Evolutionary conservation across 2,797 vertebrate genomes (phyloP), one percentile per base, ranked within the genome.

Genomic region (Pampus argenteus): DNA sequence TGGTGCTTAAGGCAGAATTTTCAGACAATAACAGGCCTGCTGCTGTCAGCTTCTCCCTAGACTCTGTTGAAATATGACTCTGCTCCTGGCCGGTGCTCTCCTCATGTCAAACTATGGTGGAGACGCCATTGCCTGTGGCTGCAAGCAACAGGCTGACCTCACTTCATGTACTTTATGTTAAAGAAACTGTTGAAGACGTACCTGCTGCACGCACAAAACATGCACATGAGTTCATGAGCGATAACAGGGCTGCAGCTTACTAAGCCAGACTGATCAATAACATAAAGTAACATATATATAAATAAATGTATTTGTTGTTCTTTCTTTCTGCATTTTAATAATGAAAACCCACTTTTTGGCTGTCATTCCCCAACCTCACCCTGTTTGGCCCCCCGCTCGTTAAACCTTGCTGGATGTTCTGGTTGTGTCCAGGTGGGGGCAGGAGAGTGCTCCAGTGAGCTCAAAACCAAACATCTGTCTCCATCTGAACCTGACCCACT

Each of bases 391-490:
- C 17, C 57, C 17, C 34, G 29, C 54, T 28, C 22, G 26, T 25
- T 8, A n/a, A 44, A 54, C 63, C 51, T 47, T 52, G 55, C 18
- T 75, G 74, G 76, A 63, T 58, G 83, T 91, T 89, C 76, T 48
- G 29, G 4, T 36, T 79, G 68, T 77, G 83, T 86, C 92, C 92
- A 93, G 90, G 69, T 80, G 93, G 86, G 85, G 92, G 92, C 92
- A 90, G 86, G 71, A 91, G 87, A 86, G 90, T 22, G 89, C 86
- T 90, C 90, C 4, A 52, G 45, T 74, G 78, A 85, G 66, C 51
- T 49, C 28, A 14, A n/a, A 55, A 82, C 76, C 85, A 86, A 83
- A 86, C 77, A 78, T 82, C 76, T 81, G 81, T 74, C 72, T 86
- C 70, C 60, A 23, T 74, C 79, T 78, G 82, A 81, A 66, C 49